Conservation (phyloP, 2,888 invertebrate species). For the Mesoligia furuncula region DNA sequence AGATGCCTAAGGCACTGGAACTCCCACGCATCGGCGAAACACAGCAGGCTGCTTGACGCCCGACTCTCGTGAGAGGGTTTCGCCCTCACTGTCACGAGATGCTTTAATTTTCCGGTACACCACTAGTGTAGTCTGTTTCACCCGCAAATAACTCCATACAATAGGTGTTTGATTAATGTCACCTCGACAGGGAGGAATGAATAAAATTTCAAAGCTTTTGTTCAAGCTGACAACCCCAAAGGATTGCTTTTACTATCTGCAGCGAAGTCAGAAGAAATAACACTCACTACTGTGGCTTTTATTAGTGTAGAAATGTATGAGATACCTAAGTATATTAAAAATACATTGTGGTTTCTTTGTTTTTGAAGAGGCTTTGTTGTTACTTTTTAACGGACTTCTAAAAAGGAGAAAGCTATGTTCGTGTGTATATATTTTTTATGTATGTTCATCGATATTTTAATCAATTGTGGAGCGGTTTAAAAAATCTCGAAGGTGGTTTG, state of each 20-base stretch:
- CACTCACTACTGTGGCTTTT: constrained; percentile 32
- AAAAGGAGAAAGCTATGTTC: neutral
- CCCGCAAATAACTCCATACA: constrained; percentile 35
- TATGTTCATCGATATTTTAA: neutral
- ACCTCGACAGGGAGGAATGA: constrained; percentile 41
- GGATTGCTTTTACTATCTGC: constrained; percentile 42
- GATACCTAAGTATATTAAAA: constrained; percentile 35
- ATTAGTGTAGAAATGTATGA: constrained; percentile 34
- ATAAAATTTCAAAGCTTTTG: constrained; percentile 59
- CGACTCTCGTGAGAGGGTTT: too few relatives aligned
- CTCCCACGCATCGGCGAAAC: too few relatives aligned
- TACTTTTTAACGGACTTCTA: neutral
- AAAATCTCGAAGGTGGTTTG: neutral
- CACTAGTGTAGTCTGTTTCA: neutral
- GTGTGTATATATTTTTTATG: neutral
- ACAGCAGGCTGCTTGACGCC: too few relatives aligned
- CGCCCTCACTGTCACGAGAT: neutral
- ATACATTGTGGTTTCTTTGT: constrained; percentile 29
- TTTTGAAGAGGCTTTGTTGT: neutral
- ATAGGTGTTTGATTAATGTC: constrained; percentile 63
- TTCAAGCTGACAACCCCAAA: constrained; percentile 42
- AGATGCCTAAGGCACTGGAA: too few relatives aligned
- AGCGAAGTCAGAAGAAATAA: constrained; percentile 42
- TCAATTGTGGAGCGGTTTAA: neutral
- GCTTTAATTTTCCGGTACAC: neutral